Evolutionary conservation across 2,797 vertebrate species (phyloP), one percentile per base, ranked within the genome.

Genomic region (Gambelia wislizenii): DNA sequence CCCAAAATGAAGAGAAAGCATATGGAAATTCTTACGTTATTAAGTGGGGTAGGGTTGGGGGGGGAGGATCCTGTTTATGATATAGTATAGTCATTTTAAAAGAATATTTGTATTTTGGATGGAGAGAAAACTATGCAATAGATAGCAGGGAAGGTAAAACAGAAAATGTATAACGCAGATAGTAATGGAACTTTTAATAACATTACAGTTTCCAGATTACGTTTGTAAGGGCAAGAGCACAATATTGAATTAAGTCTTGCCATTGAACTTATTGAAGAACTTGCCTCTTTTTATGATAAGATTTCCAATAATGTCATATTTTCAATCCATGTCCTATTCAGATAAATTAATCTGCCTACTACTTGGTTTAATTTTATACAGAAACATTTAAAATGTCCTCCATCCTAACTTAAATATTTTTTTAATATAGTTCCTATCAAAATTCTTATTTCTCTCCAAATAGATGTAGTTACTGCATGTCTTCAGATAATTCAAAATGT

Each of bases 1-100:
- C 93, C 93, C 91, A 85, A 94, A 93, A 92, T 94, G 95, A 93
- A 96, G 91, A 89, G 95, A 93, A 94, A 97, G 95, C 96, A 94
- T 94, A 92, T 94, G 94, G 91, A 88, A 93, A 90, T 94, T 94
- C 93, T 89, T 61, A 74, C 89, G 85, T 93, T 88, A 91, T 91
- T 67, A 67, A 67, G 92, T 91, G 93, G 91, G 93, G 93, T 90
- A 54, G 59, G 16, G 39, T 44, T 27, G 12, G 12, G 36, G 10
- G 2, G 94, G 83, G 14, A 12, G 90, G 56, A 91, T 91, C 92
- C 88, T 91, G 89, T 94, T 96, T 93, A 95, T 93, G 93, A 88
- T 91, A 90, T 90, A 85, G 82, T 91, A 90, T 90, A 85, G 82
- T 86, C 89, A 77, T 72, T 86, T 25, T 72, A 83, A 94, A 91